Evolutionary conservation across 2,888 invertebrate species (phyloP), one percentile per base, ranked within the genome.

Genomic region (Cerastis leucographa): DNA sequence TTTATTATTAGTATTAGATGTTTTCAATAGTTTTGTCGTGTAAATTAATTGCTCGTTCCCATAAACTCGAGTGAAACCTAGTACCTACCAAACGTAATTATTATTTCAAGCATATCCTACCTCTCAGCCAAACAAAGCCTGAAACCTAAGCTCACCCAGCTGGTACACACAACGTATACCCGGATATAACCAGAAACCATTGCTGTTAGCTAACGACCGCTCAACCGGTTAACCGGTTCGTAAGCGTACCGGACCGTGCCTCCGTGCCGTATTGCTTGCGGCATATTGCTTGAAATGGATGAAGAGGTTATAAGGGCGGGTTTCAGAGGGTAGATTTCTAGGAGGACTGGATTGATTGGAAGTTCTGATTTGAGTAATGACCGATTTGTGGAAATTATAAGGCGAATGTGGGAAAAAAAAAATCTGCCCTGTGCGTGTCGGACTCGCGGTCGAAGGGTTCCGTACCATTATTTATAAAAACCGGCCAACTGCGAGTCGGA

Each of bases 181-280:
- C 56, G 44, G 44, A 12, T 71, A 84, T 80, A 85, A 35, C 67
- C 62, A 65, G 51, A 65, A 69, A 66, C 56, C 68, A 64, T 40
- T 66, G 44, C 25, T 68, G 61, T 59, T 70, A 44, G 64, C 51
- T 66, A 85, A 81, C 71, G 71, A 51, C 71, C 64, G 49, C 66
- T 81, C 64, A 42, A 71, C 74, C 71, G 66, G 85, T 61, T n/a
- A 66, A 74, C 74, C 71, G 70, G 85, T 64, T 25, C 49, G 51
- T 19, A n/a, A 69, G 66, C 64, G 68, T 54, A 85, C 64, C 85
- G 71, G 75, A 66, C 71, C 76, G 71, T 78, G 35, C 54, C 54
- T n/a, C 56, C 35, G 64, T 44, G 65, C 71, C 68, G 70, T 42
- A 85, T 85, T 69, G 76, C 82, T 76, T 44, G 82, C 69, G 71